Percentiles rank a stretch among this genome's conserved stretches.
Evolutionary conservation across 2,797 vertebrate species (phyloP).

Genomic region (Cuculus canorus): DNA sequence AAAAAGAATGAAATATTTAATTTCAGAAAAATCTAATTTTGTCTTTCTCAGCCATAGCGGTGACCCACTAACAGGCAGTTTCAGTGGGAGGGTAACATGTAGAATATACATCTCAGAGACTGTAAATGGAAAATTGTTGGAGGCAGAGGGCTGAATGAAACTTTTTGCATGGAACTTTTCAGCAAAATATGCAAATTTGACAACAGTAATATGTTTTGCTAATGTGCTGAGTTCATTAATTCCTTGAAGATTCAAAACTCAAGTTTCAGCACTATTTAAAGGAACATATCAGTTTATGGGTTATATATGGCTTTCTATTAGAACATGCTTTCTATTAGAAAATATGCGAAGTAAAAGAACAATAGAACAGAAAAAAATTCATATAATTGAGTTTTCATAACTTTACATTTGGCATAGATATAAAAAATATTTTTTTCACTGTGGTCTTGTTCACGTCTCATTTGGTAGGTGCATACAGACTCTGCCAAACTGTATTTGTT

Average conservation of each 20-base stretch:
- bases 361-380: background rate
- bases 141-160: background rate
- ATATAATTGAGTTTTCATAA: background rate
- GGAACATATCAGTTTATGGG: fast-evolving
- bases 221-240: background rate
- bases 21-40: background rate
- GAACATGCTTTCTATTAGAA: background rate
- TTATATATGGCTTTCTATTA: background rate
- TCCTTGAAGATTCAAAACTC: background rate
- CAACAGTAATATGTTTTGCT: background rate
- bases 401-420: background rate
- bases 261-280: background rate
- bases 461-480: background rate
- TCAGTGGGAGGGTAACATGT: background rate
- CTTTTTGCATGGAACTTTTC: background rate
- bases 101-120: background rate
- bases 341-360: background rate
- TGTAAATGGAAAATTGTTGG: background rate
- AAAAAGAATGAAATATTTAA: background rate
- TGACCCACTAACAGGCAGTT: background rate
- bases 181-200: background rate
- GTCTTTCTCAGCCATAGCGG: background rate
- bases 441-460: background rate
- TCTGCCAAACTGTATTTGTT: background rate
- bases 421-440: background rate